A percentile compares a stretch with the other conserved stretches of the same genome.
These are phyloP conservation scores for Bombyx mori DNA, from an alignment of 1,140 invertebrate species.

Conservation along the genomic window ASM3026992v2 NC_085117.1:14428001-14428500, in stretches of 20 bases:
- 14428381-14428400: constrained; percentile 47
- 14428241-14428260: constrained; percentile 67
- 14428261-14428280: constrained; percentile 69
- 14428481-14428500: no score
- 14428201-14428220: constrained; percentile 62
- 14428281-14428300: constrained; percentile 70
- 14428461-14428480: constrained; percentile 45
- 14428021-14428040: neutral
- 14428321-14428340: constrained; percentile 59
- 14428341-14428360: constrained; percentile 71
- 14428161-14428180: constrained; percentile 61
- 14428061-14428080: constrained; percentile 12
- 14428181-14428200: constrained; percentile 58
- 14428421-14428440: constrained; percentile 68
- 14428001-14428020: neutral
- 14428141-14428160: constrained; percentile 51
- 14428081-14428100: constrained; percentile 57
- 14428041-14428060: neutral
- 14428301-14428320: constrained; percentile 46
- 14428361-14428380: constrained; percentile 64
- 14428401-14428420: constrained; percentile 60
- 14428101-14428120: constrained; percentile 11
- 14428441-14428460: constrained; percentile 52
- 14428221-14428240: constrained; percentile 61
- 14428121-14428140: neutral